A percentile compares a stretch with the other conserved stretches of the same genome.
Evolutionary conservation across 2,797 vertebrate genomes (phyloP).

Genomic region (Echiichthys vipera): DNA sequence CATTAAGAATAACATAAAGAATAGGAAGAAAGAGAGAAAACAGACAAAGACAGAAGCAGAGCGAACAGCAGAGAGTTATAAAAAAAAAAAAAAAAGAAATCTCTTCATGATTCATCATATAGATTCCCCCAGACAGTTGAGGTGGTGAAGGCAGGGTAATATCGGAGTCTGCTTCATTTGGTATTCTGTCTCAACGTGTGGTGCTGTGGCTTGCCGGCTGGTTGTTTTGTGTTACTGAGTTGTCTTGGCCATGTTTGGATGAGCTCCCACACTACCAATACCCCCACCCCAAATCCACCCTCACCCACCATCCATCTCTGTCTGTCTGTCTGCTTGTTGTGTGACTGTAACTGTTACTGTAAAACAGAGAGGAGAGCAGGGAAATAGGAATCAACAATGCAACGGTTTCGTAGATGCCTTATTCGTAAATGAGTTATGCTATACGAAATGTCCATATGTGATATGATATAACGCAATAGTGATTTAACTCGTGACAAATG

Average conservation of each 20-base stretch:
- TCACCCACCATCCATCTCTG: slow-evolving; percentile 37
- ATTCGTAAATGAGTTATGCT: neutral
- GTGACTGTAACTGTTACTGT: neutral
- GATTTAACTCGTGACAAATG: neutral
- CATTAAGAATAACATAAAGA: slow-evolving; percentile 79
- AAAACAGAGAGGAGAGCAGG: neutral
- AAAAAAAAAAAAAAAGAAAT: slow-evolving; percentile 65
- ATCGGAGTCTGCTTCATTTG: slow-evolving; percentile 85
- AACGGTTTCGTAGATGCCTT: neutral
- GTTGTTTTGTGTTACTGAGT: slow-evolving; percentile 75
- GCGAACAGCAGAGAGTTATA: slow-evolving; percentile 71
- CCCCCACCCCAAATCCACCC: slow-evolving; percentile 40
- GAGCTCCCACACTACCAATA: slow-evolving; percentile 58
- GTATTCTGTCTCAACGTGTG: slow-evolving; percentile 84
- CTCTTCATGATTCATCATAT: slow-evolving; percentile 86
- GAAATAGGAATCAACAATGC: neutral
- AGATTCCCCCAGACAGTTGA: slow-evolving; percentile 85
- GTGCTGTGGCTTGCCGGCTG: slow-evolving; percentile 73
- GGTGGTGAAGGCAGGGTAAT: slow-evolving; percentile 77
- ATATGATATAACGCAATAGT: neutral
- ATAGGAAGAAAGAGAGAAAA: slow-evolving; percentile 55
- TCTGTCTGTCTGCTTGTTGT: slow-evolving; percentile 39
- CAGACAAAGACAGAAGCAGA: slow-evolving; percentile 72
- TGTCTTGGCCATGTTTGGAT: slow-evolving; percentile 77
- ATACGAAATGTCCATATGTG: neutral